Evolutionary conservation across 2,888 invertebrate genomes (phyloP).

Genomic region (Strigamia crassipes): DNA sequence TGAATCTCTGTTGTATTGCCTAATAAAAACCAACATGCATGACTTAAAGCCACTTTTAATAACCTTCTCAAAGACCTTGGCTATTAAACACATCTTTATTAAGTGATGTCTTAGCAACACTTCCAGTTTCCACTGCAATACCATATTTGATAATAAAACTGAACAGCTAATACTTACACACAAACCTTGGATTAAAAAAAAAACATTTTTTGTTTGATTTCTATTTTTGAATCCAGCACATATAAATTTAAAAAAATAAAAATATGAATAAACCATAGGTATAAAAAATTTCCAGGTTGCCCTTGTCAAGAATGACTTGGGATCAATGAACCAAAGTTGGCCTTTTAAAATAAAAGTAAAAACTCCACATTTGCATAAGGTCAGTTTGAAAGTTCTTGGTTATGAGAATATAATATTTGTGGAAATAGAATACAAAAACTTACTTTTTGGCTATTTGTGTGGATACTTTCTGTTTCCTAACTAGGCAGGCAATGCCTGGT

Average conservation of each 20-base stretch:
- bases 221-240: no score
- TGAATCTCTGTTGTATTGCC: background rate
- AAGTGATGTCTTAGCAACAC: background rate
- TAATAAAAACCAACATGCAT: background rate
- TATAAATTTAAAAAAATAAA: background rate
- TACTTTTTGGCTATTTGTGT: background rate
- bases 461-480: background rate
- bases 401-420: background rate
- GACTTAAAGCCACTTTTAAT: background rate
- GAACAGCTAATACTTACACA: background rate
- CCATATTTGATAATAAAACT: background rate
- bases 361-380: background rate
- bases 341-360: background rate
- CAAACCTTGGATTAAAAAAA: no score
- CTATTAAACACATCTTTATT: background rate
- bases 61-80: background rate
- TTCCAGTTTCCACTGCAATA: background rate
- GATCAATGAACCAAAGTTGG: conserved; percentile 12
- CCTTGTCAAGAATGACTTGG: background rate
- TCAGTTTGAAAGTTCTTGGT: background rate
- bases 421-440: background rate
- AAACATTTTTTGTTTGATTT: no score
- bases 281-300: background rate
- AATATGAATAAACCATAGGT: background rate
- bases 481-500: background rate